phyloP scores from a whole-genome alignment of 2,888 invertebrate genomes.

The Embidobia sp. region DNA sequence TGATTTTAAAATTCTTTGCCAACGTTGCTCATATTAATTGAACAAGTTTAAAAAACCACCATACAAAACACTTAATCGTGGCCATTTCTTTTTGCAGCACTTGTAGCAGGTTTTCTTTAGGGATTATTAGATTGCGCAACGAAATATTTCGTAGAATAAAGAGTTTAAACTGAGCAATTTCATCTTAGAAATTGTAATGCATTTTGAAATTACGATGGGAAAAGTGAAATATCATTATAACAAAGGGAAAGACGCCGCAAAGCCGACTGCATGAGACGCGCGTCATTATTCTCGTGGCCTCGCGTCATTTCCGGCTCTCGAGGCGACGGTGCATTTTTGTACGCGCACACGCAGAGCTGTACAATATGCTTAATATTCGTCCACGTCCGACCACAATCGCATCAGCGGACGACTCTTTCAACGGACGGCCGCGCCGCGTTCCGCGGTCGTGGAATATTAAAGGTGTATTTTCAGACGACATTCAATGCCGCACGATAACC shows the following conservation, averaged over 20 bases:
- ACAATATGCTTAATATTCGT: constrained; percentile 34
- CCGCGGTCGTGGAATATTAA: constrained; percentile 9
- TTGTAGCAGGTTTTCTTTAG: no score
- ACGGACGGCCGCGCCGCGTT: neutral
- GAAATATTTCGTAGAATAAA: no score
- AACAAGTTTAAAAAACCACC: no score
- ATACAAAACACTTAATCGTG: no score
- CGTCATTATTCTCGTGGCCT: constrained; percentile 36
- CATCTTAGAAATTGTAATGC: no score
- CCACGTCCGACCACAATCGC: constrained; percentile 34
- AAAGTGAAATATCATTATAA: constrained; percentile 36
- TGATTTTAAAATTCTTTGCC: no score
- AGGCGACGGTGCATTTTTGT: constrained; percentile 24
- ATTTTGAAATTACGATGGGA: neutral
- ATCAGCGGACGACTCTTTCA: constrained; percentile 15
- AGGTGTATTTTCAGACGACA: constrained; percentile 14
- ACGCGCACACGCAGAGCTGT: neutral
- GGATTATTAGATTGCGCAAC: no score
- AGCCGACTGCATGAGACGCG: constrained; percentile 15
- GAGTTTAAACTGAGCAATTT: no score
- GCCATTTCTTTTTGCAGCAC: no score
- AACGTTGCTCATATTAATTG: no score
- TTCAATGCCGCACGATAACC: constrained; percentile 13
- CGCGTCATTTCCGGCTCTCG: constrained; percentile 28
- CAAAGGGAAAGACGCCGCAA: constrained; percentile 15